A percentile compares a stretch with the other conserved stretches of the same genome.
Conservation (phyloP, 1,140 invertebrate genomes). For the Frieseomelitta varia region DNA sequence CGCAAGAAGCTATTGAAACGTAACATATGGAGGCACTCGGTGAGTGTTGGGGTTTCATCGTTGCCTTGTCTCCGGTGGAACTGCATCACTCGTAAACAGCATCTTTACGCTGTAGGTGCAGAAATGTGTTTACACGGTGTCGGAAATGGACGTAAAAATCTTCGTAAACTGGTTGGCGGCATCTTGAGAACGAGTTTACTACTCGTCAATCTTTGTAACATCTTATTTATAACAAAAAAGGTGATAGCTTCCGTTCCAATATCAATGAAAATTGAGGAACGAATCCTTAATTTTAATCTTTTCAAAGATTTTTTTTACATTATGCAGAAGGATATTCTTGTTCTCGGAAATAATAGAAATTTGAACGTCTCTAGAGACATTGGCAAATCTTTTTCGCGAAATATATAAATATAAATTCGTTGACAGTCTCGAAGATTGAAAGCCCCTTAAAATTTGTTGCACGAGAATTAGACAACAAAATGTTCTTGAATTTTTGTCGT, state of each 20-base stretch:
- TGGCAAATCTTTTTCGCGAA: too few species aligned
- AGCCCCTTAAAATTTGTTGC: too few species aligned
- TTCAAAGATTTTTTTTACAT: too few species aligned
- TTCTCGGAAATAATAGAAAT: too few species aligned
- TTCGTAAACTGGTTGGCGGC: constrained; percentile 15
- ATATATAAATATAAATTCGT: too few species aligned
- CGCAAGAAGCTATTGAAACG: constrained; percentile 39
- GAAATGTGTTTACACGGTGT: constrained; percentile 40
- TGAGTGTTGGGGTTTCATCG: constrained; percentile 27
- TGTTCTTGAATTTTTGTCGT: too few species aligned
- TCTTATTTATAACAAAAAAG: not conserved
- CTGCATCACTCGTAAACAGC: constrained; percentile 34
- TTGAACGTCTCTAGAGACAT: too few species aligned
- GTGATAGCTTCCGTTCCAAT: too few species aligned
- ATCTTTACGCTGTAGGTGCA: constrained; percentile 35
- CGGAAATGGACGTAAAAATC: constrained; percentile 29
- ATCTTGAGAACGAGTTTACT: not conserved
- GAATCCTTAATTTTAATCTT: too few species aligned
- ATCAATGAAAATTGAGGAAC: not conserved
- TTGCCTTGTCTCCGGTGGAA: constrained; percentile 40
- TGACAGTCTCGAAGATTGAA: too few species aligned
- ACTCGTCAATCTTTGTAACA: constrained; percentile 1
- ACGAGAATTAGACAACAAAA: too few species aligned
- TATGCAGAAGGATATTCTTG: too few species aligned
- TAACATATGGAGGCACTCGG: constrained; percentile 5